phyloP scores from a whole-genome alignment of 2,113 vertebrate genomes.

The Cebidichthys violaceus region DNA sequence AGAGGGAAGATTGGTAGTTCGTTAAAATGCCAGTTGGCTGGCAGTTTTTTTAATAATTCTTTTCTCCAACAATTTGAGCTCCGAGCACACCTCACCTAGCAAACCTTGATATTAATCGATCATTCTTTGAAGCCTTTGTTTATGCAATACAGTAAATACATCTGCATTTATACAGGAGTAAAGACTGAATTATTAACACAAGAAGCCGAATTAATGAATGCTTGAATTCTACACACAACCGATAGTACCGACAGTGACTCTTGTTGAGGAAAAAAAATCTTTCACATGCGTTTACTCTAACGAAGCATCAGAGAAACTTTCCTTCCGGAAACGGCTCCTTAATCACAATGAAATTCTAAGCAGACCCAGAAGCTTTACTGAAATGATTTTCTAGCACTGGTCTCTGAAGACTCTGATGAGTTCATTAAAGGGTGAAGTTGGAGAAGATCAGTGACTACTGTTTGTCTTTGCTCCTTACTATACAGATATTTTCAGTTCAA shows the following conservation, averaged over 20 bases:
- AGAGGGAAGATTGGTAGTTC: constrained; percentile 1
- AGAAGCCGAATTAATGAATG: constrained; percentile 12
- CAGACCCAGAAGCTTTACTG: constrained; percentile 25
- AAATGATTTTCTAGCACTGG: constrained; percentile 43
- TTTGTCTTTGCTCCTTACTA: constrained; percentile 36
- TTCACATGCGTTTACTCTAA: constrained; percentile 33
- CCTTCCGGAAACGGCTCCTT: constrained; percentile 26
- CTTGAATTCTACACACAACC: constrained; percentile 7
- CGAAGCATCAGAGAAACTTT: constrained; percentile 21
- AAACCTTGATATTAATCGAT: background rate
- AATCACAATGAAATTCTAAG: constrained; percentile 35
- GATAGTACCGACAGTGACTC: constrained; percentile 10
- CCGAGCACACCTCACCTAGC: constrained; percentile 5
- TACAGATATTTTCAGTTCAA: constrained; percentile 28
- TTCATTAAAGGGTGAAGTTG: constrained; percentile 51
- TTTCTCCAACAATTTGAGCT: background rate
- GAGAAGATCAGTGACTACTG: constrained; percentile 25
- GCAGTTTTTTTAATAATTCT: background rate
- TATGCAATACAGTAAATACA: background rate
- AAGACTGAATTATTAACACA: background rate
- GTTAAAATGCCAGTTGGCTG: constrained; percentile 6
- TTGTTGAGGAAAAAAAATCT: background rate
- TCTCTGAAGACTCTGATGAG: constrained; percentile 42
- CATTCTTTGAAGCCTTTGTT: background rate
- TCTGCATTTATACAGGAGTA: background rate